Evolutionary conservation across 2,888 invertebrate species (phyloP).

Genomic region (Ischnus inquisitorius): DNA sequence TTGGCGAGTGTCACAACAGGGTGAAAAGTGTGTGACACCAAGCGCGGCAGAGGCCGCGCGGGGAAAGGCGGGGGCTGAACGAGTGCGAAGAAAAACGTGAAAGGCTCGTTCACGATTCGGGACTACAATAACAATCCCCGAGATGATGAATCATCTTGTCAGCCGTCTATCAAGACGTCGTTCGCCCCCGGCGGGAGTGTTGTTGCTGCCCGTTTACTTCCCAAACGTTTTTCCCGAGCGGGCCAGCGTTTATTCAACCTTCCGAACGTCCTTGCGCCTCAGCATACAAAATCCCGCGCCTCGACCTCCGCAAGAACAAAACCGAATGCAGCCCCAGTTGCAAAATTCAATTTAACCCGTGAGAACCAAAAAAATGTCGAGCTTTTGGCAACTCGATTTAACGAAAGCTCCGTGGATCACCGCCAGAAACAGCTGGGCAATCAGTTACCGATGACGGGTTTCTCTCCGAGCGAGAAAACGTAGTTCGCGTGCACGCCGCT

Average conservation of each 20-base stretch:
- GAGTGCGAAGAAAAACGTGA: slow-evolving; percentile 20
- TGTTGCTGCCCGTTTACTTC: slow-evolving; percentile 26
- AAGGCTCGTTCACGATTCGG: slow-evolving; percentile 57
- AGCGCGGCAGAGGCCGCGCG: neutral
- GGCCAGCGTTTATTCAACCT: slow-evolving; percentile 23
- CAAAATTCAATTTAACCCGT: slow-evolving; percentile 71
- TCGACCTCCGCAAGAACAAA: slow-evolving; percentile 42
- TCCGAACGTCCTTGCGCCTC: neutral
- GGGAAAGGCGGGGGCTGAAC: neutral
- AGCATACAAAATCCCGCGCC: neutral
- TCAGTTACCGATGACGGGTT: neutral
- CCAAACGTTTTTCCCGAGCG: slow-evolving; percentile 51
- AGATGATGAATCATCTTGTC: slow-evolving; percentile 80
- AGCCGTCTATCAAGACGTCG: slow-evolving; percentile 73
- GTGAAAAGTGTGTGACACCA: slow-evolving; percentile 46
- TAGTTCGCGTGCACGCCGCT: slow-evolving; percentile 36
- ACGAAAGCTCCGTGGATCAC: slow-evolving; percentile 49
- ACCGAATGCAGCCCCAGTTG: slow-evolving; percentile 66
- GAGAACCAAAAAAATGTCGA: slow-evolving; percentile 70
- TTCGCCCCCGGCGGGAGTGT: slow-evolving; percentile 15
- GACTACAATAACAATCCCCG: slow-evolving; percentile 79
- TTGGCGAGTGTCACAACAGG: slow-evolving; percentile 51
- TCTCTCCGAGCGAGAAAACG: slow-evolving; percentile 26
- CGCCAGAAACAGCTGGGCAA: slow-evolving; percentile 28
- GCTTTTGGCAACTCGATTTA: slow-evolving; percentile 45